Percentiles rank a stretch among this genome's conserved stretches.
Conservation (phyloP, 1,140 invertebrate genomes). For the Ips nitidus region DNA sequence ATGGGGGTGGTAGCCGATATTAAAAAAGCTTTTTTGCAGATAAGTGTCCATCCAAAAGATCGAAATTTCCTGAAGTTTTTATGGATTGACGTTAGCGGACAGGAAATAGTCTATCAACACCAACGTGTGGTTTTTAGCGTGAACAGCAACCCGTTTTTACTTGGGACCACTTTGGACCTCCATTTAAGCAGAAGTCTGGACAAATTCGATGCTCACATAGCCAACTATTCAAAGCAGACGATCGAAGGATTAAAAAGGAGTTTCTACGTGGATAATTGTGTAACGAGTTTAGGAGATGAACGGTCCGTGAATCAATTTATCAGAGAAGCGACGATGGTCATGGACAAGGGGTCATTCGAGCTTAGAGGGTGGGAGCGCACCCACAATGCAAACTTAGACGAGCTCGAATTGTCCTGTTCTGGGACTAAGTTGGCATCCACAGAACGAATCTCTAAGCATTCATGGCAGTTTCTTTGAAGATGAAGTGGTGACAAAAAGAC, state of each 20-base stretch:
- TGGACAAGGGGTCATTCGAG: slow-evolving; percentile 40
- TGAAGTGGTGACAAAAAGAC: slow-evolving; percentile 35
- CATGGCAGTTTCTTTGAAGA: slow-evolving; percentile 9
- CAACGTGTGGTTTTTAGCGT: no score
- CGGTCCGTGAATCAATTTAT: slow-evolving; percentile 35
- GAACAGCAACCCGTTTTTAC: no score
- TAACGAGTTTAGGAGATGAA: slow-evolving; percentile 32
- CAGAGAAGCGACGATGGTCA: slow-evolving; percentile 23
- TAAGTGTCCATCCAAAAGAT: no score
- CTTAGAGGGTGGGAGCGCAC: not conserved
- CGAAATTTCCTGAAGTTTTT: no score
- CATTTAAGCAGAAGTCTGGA: slow-evolving; percentile 20
- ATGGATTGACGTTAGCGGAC: no score
- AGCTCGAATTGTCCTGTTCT: slow-evolving; percentile 10
- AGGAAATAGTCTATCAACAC: no score
- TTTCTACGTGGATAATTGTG: slow-evolving; percentile 4
- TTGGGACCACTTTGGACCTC: slow-evolving; percentile 9
- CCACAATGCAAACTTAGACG: not conserved
- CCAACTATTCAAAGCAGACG: slow-evolving; percentile 7
- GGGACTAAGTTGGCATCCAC: slow-evolving; percentile 8
- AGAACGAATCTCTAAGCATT: slow-evolving; percentile 4
- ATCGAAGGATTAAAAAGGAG: slow-evolving; percentile 17
- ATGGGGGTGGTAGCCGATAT: no score
- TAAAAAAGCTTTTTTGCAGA: no score
- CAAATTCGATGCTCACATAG: slow-evolving; percentile 3